Conservation (phyloP, 30 jellyfish, hydroid and myxozoan genomes). For the Phacellophora camtschatica region DNA sequence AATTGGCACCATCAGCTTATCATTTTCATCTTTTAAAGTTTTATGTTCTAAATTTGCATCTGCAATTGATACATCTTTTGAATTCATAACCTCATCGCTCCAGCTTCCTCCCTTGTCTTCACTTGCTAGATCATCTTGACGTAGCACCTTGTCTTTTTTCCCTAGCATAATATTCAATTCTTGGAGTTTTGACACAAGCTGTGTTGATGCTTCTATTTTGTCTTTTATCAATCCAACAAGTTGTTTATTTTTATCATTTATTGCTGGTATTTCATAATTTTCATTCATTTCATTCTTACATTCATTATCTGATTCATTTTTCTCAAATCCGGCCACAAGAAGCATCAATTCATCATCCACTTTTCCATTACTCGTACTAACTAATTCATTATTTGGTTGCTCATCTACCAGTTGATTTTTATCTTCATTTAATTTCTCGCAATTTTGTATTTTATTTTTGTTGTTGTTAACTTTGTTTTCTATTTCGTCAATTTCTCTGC, state of each 20-base stretch:
- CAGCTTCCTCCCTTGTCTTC: background rate
- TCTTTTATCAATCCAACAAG: slow-evolving; percentile 19
- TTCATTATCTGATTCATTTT: background rate
- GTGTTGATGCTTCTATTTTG: slow-evolving; percentile 25
- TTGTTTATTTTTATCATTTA: background rate
- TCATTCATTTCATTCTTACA: background rate
- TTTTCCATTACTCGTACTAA: background rate
- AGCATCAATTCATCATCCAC: background rate
- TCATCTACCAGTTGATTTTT: background rate
- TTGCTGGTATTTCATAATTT: slow-evolving; percentile 15
- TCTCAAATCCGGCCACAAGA: background rate
- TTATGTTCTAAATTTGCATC: too few species aligned
- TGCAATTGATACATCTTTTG: too few species aligned
- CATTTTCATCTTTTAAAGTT: background rate
- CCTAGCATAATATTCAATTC: slow-evolving; percentile 22
- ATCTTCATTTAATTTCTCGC: background rate
- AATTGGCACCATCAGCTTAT: background rate
- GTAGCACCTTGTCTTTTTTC: background rate
- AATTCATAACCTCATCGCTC: background rate
- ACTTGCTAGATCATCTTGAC: background rate
- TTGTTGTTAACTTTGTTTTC: background rate
- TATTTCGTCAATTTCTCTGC: slow-evolving; percentile 5
- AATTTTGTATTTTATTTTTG: background rate
- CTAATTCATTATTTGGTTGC: background rate
- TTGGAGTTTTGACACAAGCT: slow-evolving; percentile 16